Conservation (phyloP, 2,888 invertebrate genomes). For the Heliconius sara region DNA sequence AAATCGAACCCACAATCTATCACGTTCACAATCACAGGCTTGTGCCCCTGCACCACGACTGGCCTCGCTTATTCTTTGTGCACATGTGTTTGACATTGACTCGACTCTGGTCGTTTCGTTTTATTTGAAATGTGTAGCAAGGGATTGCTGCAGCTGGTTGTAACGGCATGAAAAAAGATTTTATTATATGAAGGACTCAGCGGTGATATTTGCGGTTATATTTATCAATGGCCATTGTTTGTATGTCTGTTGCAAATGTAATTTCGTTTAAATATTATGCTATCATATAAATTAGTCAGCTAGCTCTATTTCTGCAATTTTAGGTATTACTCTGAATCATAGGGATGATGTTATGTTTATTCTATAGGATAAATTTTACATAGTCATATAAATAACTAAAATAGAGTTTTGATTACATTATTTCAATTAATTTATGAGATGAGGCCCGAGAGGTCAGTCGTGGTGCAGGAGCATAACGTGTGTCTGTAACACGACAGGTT, state of each 20-base stretch:
- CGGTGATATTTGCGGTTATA: slow-evolving; percentile 14
- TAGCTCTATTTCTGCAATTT: neutral
- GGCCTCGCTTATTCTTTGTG: slow-evolving; percentile 23
- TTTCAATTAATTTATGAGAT: too few relatives aligned
- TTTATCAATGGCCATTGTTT: neutral
- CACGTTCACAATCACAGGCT: too few relatives aligned
- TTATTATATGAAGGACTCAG: neutral
- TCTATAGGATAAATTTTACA: neutral
- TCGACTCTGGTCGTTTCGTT: slow-evolving; percentile 47
- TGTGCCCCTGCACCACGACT: too few relatives aligned
- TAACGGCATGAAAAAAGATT: slow-evolving; percentile 35
- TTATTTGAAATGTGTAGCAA: slow-evolving; percentile 37
- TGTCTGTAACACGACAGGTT: too few relatives aligned
- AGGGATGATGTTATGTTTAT: neutral
- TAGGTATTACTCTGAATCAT: neutral
- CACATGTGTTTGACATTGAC: slow-evolving; percentile 52
- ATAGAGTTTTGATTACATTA: neutral
- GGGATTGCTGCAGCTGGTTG: slow-evolving; percentile 30
- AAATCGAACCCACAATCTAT: too few relatives aligned
- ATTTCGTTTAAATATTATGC: neutral
- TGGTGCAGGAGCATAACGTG: too few relatives aligned
- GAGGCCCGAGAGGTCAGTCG: too few relatives aligned
- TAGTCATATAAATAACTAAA: neutral
- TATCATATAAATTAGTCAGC: slow-evolving; percentile 1
- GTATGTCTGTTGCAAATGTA: neutral